A percentile compares a stretch with the other conserved stretches of the same genome.
Conservation (phyloP, 2,113 vertebrate species). For the Alligator sinensis region DNA sequence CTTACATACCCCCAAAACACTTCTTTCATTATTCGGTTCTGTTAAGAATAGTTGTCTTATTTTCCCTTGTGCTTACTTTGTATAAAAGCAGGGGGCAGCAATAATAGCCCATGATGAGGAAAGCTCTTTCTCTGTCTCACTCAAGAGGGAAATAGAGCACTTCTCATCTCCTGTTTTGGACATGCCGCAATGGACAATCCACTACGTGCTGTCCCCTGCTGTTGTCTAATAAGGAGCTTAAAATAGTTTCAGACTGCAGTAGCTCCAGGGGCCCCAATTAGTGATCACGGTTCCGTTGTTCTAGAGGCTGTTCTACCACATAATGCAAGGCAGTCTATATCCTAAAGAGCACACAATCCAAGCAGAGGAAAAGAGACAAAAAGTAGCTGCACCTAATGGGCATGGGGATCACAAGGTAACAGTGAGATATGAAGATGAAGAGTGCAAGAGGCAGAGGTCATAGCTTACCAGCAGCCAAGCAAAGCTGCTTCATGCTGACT, state of each 20-base stretch:
- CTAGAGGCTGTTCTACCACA: background rate
- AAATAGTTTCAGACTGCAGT: background rate
- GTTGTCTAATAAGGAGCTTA: background rate
- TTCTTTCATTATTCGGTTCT: background rate
- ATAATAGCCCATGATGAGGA: rapidly evolving
- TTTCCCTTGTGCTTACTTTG: background rate
- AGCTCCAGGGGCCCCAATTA: background rate
- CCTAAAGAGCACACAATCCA: background rate
- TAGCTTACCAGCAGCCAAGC: background rate
- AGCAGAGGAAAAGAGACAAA: background rate
- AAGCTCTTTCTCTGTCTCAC: background rate
- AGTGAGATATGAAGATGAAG: background rate
- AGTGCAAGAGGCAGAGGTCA: background rate
- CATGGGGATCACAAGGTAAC: background rate
- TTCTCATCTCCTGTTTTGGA: background rate
- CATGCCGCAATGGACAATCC: background rate
- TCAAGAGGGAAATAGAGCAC: background rate
- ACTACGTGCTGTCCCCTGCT: background rate
- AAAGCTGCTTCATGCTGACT: background rate
- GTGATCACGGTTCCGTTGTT: background rate
- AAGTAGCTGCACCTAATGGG: background rate
- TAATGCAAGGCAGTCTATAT: background rate
- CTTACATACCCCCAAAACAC: background rate
- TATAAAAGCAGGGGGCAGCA: rapidly evolving
- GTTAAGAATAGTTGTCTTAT: background rate